Base-by-base conservation (phyloP, 2,113 vertebrate species). In the Oryzias melastigma region DNA sequence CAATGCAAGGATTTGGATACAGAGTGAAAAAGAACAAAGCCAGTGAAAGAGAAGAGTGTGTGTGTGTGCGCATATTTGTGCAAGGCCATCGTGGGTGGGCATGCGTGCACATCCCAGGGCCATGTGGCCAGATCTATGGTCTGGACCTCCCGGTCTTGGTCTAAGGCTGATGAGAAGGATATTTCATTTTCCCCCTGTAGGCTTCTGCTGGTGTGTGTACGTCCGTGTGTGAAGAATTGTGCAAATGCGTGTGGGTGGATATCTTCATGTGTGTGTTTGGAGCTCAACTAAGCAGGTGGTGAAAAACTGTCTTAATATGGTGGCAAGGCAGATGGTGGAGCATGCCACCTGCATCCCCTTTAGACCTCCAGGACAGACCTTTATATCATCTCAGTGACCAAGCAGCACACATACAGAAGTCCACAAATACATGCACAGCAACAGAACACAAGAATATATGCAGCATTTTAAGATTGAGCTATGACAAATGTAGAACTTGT, bases 261-360 rank as follows among this genome's bases (percentile, higher is more conserved):
- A 25, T 44, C 27, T 57, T 56, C 19, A 41, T 56, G 13, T 29
- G 51, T 52, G 76, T 25, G 51, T 72, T 71, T 53, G 77, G 58
- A 77, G 72, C 62, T 55, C 18, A 12, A 17, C 51, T 1, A 19
- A 81, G 73, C 75, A 86, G 78, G 78, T 86, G 82, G 68, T 75
- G 75, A 80, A 68, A 69, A 65, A 81, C 44, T 0, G 40, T 72
- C 52, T 60, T 85, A 83, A 85, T 85, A 72, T 5, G 43, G 58
- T 64, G 44, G 75, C 60, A 50, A 4, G 27, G 59, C 81, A 86
- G 82, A 84, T 85, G 80, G 83, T 56, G 19, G 68, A 77, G 20
- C 2, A 2, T 22, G 62, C 75, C 88, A 89, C 86, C 78, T 87
- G 88, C 78, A 82, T 72, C 76, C 68, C 67, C 68, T 73, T 77